phyloP scores from a whole-genome alignment of 2,797 vertebrate genomes.

The Poecile montanus region DNA sequence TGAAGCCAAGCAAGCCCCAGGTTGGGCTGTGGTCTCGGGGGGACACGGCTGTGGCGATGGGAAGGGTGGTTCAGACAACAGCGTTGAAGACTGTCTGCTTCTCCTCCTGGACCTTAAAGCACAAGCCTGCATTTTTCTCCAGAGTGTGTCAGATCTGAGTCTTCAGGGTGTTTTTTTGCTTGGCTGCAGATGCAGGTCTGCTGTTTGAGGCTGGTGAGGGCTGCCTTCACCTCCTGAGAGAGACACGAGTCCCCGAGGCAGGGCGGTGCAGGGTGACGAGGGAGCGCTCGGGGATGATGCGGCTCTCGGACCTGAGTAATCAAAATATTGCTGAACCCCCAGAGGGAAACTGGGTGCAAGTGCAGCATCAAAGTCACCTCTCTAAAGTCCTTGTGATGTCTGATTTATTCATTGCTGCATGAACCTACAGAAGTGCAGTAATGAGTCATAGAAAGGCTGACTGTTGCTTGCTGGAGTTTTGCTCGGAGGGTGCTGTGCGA shows the following conservation, averaged over 20 bases:
- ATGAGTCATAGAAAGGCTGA: background rate
- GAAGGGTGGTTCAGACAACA: background rate
- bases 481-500: background rate
- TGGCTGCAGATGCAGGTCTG: background rate
- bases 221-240: background rate
- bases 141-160: background rate
- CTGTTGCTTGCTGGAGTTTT: background rate
- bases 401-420: background rate
- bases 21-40: background rate
- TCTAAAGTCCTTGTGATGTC: background rate
- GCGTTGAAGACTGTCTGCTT: background rate
- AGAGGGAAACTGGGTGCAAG: background rate
- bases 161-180: background rate
- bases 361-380: background rate
- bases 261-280: rapidly evolving
- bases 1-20: background rate
- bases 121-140: background rate
- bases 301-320: background rate
- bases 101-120: background rate
- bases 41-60: rapidly evolving
- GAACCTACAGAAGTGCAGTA: background rate
- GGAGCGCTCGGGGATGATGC: background rate
- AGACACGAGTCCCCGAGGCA: rapidly evolving
- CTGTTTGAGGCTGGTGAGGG: background rate
- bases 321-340: background rate